Conservation (phyloP, 2,797 vertebrate genomes). For the Malurus leucopterus region DNA sequence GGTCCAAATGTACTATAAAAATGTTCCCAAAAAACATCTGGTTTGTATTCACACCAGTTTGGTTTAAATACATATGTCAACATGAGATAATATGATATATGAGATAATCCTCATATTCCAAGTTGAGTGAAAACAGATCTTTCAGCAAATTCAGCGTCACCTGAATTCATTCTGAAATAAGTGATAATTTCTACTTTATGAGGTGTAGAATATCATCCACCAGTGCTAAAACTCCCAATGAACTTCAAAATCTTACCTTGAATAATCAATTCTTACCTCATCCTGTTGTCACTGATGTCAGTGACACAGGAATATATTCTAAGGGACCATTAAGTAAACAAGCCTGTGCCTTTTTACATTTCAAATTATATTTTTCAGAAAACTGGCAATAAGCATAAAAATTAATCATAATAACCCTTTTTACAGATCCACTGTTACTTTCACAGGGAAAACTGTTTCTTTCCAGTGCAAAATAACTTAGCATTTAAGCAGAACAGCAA, state of each 20-base stretch:
- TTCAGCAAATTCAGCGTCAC: background rate
- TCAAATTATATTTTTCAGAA: background rate
- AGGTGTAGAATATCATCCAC: background rate
- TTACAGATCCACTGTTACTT: background rate
- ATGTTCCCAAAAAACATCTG: slow-evolving; percentile 10
- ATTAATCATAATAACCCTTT: background rate
- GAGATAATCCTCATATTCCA: background rate
- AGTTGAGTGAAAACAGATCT: background rate
- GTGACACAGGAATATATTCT: background rate
- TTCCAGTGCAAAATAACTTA: background rate
- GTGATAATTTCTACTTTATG: background rate
- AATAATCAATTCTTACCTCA: background rate
- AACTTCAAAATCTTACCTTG: background rate
- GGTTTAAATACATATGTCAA: slow-evolving; percentile 13
- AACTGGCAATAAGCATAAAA: background rate
- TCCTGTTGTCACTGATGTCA: background rate
- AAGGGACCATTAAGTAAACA: background rate
- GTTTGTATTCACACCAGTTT: background rate
- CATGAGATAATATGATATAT: background rate
- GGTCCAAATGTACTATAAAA: background rate
- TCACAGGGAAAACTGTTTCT: background rate
- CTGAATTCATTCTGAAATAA: background rate
- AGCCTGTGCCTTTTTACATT: background rate
- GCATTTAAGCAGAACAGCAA: background rate
- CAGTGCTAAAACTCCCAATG: background rate